Evolutionary conservation across 2,113 vertebrate species (phyloP).

Genomic region (Echinops telfairi): DNA sequence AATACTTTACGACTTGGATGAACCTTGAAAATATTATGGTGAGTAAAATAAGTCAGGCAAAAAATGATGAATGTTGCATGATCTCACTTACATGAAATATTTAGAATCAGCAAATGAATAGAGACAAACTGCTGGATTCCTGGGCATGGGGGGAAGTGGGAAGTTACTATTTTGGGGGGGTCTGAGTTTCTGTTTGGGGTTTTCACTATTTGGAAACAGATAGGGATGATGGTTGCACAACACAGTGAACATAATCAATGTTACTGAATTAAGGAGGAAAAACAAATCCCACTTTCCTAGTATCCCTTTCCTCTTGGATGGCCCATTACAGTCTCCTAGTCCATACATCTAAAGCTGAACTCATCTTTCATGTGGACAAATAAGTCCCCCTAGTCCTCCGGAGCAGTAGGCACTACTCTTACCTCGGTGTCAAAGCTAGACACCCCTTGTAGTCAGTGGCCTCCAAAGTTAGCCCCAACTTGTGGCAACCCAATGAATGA

Average conservation of each 20-base stretch:
- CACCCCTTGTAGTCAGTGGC: neutral
- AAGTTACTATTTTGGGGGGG: neutral
- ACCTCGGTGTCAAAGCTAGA: neutral
- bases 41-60: neutral
- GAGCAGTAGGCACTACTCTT: fast-evolving
- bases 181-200: neutral
- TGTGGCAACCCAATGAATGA: neutral
- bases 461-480: neutral
- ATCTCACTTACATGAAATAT: neutral
- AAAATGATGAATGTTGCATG: neutral
- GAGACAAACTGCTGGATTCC: neutral
- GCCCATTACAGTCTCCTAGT: neutral
- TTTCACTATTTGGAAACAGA: neutral
- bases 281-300: neutral
- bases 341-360: neutral
- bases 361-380: neutral
- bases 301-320: neutral
- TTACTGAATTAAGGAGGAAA: neutral
- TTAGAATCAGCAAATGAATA: neutral
- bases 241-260: neutral
- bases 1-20: neutral
- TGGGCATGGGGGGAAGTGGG: neutral
- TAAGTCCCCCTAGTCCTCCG: neutral
- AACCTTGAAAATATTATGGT: neutral
- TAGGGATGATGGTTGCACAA: neutral